Evolutionary conservation across 2,888 invertebrate species (phyloP).

Genomic region (Chrysolina haemoptera): DNA sequence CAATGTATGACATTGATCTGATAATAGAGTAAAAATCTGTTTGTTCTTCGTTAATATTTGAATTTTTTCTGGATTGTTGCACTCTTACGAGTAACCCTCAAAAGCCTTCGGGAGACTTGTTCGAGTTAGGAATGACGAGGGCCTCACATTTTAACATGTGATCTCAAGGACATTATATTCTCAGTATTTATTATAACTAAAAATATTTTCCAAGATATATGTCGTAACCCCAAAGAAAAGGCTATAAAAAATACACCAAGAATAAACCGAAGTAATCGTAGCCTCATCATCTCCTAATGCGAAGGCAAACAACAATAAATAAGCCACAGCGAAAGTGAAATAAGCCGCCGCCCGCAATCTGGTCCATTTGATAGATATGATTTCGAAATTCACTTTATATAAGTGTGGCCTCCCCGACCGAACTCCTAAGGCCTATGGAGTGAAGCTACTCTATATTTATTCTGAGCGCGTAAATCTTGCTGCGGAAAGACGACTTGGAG

Average conservation of each 20-base stretch:
- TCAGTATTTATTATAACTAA: too few species aligned
- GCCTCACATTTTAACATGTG: too few species aligned
- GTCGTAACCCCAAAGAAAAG: neutral
- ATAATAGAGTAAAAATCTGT: too few species aligned
- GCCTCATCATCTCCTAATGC: neutral
- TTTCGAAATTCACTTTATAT: constrained; percentile 68
- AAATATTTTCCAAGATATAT: too few species aligned
- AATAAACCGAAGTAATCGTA: neutral
- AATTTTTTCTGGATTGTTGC: too few species aligned
- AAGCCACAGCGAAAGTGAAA: constrained; percentile 11
- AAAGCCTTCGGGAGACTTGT: too few species aligned
- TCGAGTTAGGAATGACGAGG: too few species aligned
- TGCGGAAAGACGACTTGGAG: constrained; percentile 60
- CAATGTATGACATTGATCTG: too few species aligned
- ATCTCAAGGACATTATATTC: too few species aligned
- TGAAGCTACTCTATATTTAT: constrained; percentile 60
- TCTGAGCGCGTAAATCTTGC: constrained; percentile 63
- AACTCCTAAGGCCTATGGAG: constrained; percentile 50
- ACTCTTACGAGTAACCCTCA: too few species aligned
- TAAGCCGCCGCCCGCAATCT: constrained; percentile 47
- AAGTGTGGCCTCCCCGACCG: constrained; percentile 59
- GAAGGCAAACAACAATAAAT: constrained; percentile 21
- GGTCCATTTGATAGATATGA: constrained; percentile 65
- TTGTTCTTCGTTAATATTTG: too few species aligned
- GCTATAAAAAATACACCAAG: too few species aligned